Evolutionary conservation across 2,797 vertebrate genomes (phyloP), one percentile per base, ranked within the genome.

Genomic region (Austrolebias charrua): DNA sequence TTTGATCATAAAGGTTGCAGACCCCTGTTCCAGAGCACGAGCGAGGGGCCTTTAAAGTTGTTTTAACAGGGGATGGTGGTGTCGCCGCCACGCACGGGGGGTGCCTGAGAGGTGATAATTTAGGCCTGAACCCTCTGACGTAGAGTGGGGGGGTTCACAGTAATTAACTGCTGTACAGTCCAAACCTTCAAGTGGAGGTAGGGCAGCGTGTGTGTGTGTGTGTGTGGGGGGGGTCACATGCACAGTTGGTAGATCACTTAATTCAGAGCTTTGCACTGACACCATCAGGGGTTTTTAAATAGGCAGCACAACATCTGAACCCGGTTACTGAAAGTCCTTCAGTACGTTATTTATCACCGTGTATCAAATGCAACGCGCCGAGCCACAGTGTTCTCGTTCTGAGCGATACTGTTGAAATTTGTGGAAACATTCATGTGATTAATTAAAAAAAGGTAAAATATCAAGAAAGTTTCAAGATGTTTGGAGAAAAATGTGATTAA

Each of bases 31-130:
- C 5, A 10, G 11, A 20, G 20, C 28, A 11, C 5, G 64, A 73
- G 59, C 7, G n/a, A 44, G 50, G 44, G 64, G 42, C 53, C 54
- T 56, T 63, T 44, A 45, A 55, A 55, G 56, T 18, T 16, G 60
- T 55, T 75, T 59, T 66, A 63, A 68, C 35, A 12, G 80, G 61
- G 19, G 40, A 63, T 19, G 65, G 51, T 33, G 4, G 80, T 65
- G 58, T 66, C 10, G 13, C 62, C 53, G 18, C 56, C 55, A 75
- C 44, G 54, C 3, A 2, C 56, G 4, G 14, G 19, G 69, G 44
- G 67, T 49, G 78, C 69, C 55, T 61, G 55, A 76, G 72, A 84
- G 81, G 89, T 82, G 87, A 88, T 90, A 85, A 90, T 84, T 88
- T 71, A 81, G 57, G 61, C 48, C 73, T 80, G 83, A 73, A 75